Conservation (phyloP, 92 coral and sea anemone species). For the Parazoanthus darwini region DNA sequence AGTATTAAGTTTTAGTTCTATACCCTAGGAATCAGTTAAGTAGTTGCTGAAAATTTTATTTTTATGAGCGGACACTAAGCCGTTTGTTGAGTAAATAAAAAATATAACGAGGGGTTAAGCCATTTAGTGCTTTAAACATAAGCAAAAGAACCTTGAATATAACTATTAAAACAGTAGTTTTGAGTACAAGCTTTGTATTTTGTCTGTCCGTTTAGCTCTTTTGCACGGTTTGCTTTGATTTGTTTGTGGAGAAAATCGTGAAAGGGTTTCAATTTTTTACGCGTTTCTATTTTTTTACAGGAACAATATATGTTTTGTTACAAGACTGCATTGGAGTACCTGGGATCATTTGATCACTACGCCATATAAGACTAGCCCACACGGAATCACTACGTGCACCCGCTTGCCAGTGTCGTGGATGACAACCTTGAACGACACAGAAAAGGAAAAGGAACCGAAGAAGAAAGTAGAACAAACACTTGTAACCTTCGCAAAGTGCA, state of each 20-base stretch:
- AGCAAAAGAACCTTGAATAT: too few relatives aligned
- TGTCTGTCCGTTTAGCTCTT: too few relatives aligned
- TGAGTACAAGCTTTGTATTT: too few relatives aligned
- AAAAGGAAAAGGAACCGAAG: not conserved
- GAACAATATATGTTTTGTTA: slow-evolving; percentile 97
- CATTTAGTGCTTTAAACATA: too few relatives aligned
- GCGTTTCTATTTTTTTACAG: slow-evolving; percentile 33
- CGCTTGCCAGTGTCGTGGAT: not conserved
- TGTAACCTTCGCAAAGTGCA: slow-evolving; percentile 39
- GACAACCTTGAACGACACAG: not conserved
- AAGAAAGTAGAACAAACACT: slow-evolving; percentile 13
- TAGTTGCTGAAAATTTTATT: too few relatives aligned
- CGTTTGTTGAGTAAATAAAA: too few relatives aligned
- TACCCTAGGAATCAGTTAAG: too few relatives aligned
- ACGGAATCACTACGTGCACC: not conserved
- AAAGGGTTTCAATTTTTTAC: not conserved
- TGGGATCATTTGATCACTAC: slow-evolving; percentile 98
- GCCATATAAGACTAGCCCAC: slow-evolving; percentile 54
- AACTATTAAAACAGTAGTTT: too few relatives aligned
- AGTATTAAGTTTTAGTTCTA: too few relatives aligned
- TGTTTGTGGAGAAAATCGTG: too few relatives aligned
- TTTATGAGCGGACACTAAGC: too few relatives aligned
- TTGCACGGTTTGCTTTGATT: not conserved
- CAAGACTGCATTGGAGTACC: slow-evolving; percentile 93
- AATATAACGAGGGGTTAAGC: too few relatives aligned